Base-by-base conservation (phyloP, 2,888 invertebrate species). In the Halictus ligatus region DNA sequence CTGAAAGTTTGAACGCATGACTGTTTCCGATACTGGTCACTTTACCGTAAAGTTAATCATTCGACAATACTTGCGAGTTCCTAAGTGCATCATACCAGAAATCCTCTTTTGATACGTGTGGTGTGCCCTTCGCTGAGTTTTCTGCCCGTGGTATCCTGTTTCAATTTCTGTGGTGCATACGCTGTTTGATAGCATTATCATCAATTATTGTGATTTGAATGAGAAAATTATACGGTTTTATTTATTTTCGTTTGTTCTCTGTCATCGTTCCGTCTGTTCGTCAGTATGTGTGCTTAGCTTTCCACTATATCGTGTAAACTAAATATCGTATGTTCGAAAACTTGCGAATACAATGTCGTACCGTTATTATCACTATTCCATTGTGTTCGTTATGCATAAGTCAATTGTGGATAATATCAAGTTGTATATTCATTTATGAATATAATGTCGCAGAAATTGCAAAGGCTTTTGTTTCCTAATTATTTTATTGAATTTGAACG, bases 51-150 rank as follows among this genome's bases (percentile, higher is more conserved):
- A 85, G 74, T 50, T 90, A 90, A 89, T 89, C 88, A 80, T 88
- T 85, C 76, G 79, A 83, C 88, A 81, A 84, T 84, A 80, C 83
- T 77, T 77, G 86, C 80, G 83, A 87, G 84, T 82, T 88, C 81
- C 81, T 87, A 91, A 85, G 92, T 91, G 91, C 91, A 90, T 75
- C 76, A 84, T 84, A 92, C 86, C 88, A 91, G 89, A 90, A 91
- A 91, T 92, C 89, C 89, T 90, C 85, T 85, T 79, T 69, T 50
- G 74, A 71, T 81, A 75, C 43, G 78, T 69, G 50, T 60, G 43
- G 72, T 72, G 75, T 54, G 85, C 73, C 73, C 75, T 78, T 64
- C 78, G 50, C 12, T 46, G 21, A 21, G 75, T 48, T 64, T 80
- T 71, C 18, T 54, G 40, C 15, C 46, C 46, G 8, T 83, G 74